Evolutionary conservation across 2,113 vertebrate species (phyloP).

Genomic region (Cephalopholis sonnerati): DNA sequence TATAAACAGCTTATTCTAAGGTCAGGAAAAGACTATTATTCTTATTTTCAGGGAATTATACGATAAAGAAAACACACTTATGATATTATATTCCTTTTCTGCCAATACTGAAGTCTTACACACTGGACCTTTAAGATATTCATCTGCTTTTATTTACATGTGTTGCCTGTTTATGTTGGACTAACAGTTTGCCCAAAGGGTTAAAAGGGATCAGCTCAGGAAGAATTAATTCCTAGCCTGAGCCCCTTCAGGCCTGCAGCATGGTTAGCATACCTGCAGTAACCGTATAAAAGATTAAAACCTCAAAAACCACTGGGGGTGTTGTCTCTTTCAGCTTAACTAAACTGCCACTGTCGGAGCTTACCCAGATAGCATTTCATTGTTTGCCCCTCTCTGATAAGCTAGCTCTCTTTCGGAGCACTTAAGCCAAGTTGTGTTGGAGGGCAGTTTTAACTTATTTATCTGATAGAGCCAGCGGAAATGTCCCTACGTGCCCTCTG

Average conservation of each 20-base stretch:
- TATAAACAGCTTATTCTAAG: too few relatives aligned
- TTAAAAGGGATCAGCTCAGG: constrained; percentile 35
- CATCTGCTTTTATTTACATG: constrained; percentile 22
- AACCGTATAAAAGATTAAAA: constrained; percentile 77
- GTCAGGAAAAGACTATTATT: too few relatives aligned
- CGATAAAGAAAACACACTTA: too few relatives aligned
- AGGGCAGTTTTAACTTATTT: constrained; percentile 79
- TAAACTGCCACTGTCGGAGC: constrained; percentile 63
- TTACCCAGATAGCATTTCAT: constrained; percentile 71
- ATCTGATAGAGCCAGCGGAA: constrained; percentile 79
- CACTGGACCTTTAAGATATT: neutral
- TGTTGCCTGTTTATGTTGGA: constrained; percentile 46
- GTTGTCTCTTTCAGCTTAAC: constrained; percentile 72
- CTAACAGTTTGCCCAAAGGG: constrained; percentile 50
- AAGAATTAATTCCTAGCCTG: constrained; percentile 51
- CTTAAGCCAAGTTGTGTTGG: constrained; percentile 76
- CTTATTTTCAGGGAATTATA: too few relatives aligned
- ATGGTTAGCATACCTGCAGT: constrained; percentile 64
- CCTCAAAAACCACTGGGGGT: constrained; percentile 64
- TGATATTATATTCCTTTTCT: too few relatives aligned
- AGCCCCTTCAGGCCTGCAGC: constrained; percentile 59
- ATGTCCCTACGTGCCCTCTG: constrained; percentile 64
- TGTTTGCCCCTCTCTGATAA: constrained; percentile 65
- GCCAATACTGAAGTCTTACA: too few relatives aligned
- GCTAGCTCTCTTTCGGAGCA: constrained; percentile 64